Evolutionary conservation across 30 jellyfish, hydroid and myxozoan genomes (phyloP).

Genomic region (Catostylus mosaicus): DNA sequence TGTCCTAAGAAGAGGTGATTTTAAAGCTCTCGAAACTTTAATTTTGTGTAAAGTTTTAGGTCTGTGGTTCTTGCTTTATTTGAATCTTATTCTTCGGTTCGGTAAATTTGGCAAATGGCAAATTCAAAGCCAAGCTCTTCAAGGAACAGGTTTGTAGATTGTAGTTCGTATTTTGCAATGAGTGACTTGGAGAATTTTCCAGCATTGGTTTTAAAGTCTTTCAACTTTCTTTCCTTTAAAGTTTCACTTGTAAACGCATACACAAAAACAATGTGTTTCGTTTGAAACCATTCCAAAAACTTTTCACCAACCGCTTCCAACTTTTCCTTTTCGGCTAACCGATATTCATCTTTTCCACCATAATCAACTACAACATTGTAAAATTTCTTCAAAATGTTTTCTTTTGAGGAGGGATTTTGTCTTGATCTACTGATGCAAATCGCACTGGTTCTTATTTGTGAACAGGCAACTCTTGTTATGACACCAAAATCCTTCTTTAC

Average conservation of each 20-base stretch:
- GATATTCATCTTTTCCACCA: not conserved
- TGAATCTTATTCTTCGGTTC: not conserved
- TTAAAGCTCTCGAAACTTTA: no score
- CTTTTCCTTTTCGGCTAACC: not conserved
- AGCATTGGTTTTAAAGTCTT: no score
- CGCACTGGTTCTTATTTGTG: conserved; percentile 23
- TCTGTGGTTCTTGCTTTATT: no score
- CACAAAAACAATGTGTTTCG: not conserved
- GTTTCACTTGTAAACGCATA: conserved; percentile 8
- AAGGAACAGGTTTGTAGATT: not conserved
- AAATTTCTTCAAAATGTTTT: not conserved
- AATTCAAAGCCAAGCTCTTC: conserved; percentile 16
- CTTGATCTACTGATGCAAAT: not conserved
- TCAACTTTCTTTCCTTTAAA: not conserved
- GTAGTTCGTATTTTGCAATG: conserved; percentile 11
- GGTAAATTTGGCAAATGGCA: conserved; percentile 3
- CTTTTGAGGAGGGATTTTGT: not conserved
- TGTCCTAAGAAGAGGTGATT: no score
- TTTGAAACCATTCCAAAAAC: not conserved
- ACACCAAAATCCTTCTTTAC: conserved; percentile 1
- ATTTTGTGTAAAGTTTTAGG: no score
- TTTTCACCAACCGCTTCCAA: not conserved
- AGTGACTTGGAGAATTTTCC: not conserved
- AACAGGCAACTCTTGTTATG: conserved; percentile 1
- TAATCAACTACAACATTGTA: not conserved